Conservation (phyloP, 2,113 vertebrate genomes). For the Crypturellus undulatus region DNA sequence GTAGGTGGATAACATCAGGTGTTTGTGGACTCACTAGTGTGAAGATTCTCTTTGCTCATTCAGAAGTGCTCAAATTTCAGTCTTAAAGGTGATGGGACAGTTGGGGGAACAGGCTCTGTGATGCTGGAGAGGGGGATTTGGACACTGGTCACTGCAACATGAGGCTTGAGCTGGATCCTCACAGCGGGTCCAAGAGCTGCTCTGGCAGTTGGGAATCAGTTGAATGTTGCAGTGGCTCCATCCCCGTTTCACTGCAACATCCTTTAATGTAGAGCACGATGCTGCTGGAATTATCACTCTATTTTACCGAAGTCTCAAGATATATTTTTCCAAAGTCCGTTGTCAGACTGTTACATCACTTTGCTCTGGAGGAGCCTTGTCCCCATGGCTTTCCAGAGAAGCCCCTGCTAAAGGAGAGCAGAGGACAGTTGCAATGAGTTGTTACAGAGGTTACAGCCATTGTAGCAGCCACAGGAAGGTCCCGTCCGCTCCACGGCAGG, state of each 20-base stretch:
- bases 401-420: background rate
- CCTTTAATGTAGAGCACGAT: background rate
- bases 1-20: background rate
- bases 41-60: background rate
- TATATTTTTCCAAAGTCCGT: background rate
- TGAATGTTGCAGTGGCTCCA: background rate
- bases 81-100: rapidly evolving
- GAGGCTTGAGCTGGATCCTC: background rate
- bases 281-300: background rate
- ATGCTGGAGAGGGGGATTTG: background rate
- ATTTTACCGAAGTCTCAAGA: background rate
- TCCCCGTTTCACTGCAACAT: background rate
- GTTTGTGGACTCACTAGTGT: background rate
- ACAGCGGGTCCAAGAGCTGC: too few relatives aligned
- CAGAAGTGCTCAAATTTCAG: background rate
- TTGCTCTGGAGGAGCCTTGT: background rate
- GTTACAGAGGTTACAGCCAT: background rate
- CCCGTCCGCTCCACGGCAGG: background rate
- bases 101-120: background rate
- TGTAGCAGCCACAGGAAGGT: background rate
- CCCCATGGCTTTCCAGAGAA: background rate
- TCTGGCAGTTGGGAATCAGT: background rate
- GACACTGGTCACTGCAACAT: background rate
- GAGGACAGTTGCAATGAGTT: background rate
- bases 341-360: background rate